Conservation (phyloP, 2,797 vertebrate genomes). For the Rhincodon typus region DNA sequence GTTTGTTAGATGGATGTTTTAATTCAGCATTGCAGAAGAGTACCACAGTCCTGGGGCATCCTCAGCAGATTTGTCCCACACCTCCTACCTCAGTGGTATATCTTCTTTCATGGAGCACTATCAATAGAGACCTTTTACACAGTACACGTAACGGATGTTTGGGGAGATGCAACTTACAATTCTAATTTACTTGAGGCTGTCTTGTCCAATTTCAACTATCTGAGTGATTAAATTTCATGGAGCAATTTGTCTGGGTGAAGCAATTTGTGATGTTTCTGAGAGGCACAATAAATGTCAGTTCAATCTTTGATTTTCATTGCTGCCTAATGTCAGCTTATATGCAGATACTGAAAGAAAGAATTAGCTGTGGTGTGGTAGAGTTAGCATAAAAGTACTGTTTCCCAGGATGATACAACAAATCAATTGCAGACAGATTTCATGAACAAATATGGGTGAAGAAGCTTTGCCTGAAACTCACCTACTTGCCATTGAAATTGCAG, state of each 20-base stretch:
- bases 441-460: neutral
- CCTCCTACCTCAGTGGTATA: neutral
- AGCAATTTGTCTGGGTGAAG: neutral
- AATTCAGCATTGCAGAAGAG: neutral
- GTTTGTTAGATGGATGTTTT: neutral
- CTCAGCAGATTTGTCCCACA: neutral
- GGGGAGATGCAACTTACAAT: neutral
- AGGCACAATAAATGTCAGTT: neutral
- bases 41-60: neutral
- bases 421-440: neutral
- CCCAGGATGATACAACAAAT: neutral
- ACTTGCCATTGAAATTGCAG: neutral
- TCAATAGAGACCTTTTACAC: neutral
- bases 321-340: neutral
- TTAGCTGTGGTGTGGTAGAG: neutral
- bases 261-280: neutral
- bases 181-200: neutral
- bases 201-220: conserved; percentile 1
- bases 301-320: neutral
- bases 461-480: neutral
- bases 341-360: neutral
- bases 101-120: neutral
- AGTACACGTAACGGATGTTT: neutral
- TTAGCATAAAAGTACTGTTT: neutral
- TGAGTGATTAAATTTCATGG: neutral